Conservation (phyloP, 2,113 vertebrate genomes). For the Xenopus tropicalis region DNA sequence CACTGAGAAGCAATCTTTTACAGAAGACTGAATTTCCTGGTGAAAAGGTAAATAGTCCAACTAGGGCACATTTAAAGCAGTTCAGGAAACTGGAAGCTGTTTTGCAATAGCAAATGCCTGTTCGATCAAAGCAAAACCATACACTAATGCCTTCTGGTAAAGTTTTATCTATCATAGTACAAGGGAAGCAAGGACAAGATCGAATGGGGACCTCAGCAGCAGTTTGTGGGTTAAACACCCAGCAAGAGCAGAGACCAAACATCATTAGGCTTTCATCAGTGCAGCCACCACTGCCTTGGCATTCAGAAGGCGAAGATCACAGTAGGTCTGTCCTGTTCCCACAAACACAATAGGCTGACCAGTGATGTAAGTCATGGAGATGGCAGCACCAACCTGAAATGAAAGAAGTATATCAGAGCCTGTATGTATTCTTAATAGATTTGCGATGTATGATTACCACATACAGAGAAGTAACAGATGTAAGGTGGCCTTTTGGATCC, state of each 20-base stretch:
- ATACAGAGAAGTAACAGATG: too few species aligned
- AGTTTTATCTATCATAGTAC: not conserved
- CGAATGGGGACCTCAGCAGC: not conserved
- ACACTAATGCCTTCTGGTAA: not conserved
- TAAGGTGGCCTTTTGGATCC: too few species aligned
- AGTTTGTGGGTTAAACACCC: not conserved
- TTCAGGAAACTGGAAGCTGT: not conserved
- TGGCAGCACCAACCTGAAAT: conserved; percentile 88
- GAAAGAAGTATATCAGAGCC: not conserved
- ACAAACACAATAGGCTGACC: conserved; percentile 97
- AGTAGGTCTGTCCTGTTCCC: conserved; percentile 96
- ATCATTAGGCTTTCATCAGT: conserved; percentile 90
- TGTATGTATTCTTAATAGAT: not conserved
- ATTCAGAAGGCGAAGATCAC: conserved; percentile 94
- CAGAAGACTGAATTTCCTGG: not conserved
- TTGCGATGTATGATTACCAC: too few species aligned
- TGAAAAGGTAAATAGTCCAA: not conserved
- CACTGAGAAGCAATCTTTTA: not conserved
- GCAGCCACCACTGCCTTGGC: conserved; percentile 92
- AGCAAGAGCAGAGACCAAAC: not conserved
- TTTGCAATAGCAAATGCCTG: not conserved
- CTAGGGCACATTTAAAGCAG: not conserved
- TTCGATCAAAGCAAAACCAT: not conserved
- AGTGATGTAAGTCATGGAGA: conserved; percentile 99
- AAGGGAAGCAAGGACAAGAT: not conserved